These are phyloP conservation scores for Orestias chungarensis DNA, from an alignment of 2,797 vertebrate genomes.

Conservation along the genomic window DNA sequence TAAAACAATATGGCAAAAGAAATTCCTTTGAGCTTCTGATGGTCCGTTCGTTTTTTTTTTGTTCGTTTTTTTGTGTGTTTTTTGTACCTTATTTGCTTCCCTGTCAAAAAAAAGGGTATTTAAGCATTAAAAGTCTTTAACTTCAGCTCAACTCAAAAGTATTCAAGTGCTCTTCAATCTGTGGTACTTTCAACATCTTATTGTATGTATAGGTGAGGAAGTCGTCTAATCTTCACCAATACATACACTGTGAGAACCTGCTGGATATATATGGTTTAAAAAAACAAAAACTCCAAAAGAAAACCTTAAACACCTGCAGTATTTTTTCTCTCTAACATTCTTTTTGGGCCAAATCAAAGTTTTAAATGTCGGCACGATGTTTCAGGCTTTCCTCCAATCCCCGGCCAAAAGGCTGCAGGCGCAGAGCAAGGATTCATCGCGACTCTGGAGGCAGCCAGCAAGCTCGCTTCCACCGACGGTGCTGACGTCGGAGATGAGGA, in stretches of 20 bases:
- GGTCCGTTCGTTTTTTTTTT: too few relatives aligned
- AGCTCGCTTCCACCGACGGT: constrained; percentile 77
- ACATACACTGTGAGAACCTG: not conserved
- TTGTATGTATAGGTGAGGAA: not conserved
- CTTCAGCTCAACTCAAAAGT: too few relatives aligned
- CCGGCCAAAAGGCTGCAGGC: constrained; percentile 79
- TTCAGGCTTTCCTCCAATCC: constrained; percentile 93
- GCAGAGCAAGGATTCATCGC: constrained; percentile 81
- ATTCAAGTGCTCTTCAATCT: too few relatives aligned
- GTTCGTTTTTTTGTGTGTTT: not conserved
- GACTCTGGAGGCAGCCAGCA: constrained; percentile 85
- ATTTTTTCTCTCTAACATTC: not conserved
- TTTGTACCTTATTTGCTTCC: not conserved
- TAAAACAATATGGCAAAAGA: not conserved
- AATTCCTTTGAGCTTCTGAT: not conserved
- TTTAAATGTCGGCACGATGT: constrained; percentile 4
- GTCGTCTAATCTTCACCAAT: not conserved
- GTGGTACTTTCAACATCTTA: not conserved
- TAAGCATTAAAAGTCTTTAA: not conserved
- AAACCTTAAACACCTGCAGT: not conserved
- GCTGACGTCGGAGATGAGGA: constrained; percentile 76
- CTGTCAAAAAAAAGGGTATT: not conserved
- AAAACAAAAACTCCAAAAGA: not conserved
- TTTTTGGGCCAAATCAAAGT: not conserved
- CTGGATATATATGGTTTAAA: not conserved